Base-by-base conservation (phyloP, 2,113 vertebrate species). In the Mirounga angustirostris region DNA sequence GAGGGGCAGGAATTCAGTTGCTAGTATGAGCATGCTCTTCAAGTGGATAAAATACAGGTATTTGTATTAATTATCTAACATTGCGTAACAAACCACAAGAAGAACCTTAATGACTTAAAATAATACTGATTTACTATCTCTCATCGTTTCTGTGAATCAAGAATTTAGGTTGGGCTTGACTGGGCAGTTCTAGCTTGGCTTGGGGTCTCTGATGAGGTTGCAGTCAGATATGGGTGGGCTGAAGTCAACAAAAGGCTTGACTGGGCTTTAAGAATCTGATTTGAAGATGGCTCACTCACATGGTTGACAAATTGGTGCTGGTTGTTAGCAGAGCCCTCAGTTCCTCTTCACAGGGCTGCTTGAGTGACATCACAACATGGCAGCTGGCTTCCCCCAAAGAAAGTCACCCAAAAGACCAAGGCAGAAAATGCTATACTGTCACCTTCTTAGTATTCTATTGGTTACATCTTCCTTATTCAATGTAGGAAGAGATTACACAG, bases 41-140 rank as follows among this genome's bases (percentile, higher is more conserved):
- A 50, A 82, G 33, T 73, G 33, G 93, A 74, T 82, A 69, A 58
- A 65, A 85, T 88, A 6, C 46, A 93, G 46, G 26, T 52, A 65
- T 74, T 73, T 93, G 8, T 36, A 65, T 83, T 80, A 36, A 79
- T 94, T 92, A 65, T 71, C 83, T 96, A 76, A 86, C 65, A 8
- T 22, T 92, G 18, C 13, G 36, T 63, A 94, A 83, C 18, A 63
- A 92, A 85, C 56, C 2, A 91, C 13, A 21, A 59, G 26, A 26
- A 74, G 15, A 80, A 69, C 50, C 2, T 9, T 58, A 94, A n/a
- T 52, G 19, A 19, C 22, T 59, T 87, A 90, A 85, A 83, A 43
- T 7, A 67, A 33, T 74, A 65, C 52, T 65, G 30, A 61, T 89
- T 80, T 96, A 30, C 74, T 65, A 33, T 59, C 4, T 73, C n/a